Evolutionary conservation across 2,888 invertebrate genomes (phyloP), one percentile per base, ranked within the genome.

Genomic region (Unio delphinus): DNA sequence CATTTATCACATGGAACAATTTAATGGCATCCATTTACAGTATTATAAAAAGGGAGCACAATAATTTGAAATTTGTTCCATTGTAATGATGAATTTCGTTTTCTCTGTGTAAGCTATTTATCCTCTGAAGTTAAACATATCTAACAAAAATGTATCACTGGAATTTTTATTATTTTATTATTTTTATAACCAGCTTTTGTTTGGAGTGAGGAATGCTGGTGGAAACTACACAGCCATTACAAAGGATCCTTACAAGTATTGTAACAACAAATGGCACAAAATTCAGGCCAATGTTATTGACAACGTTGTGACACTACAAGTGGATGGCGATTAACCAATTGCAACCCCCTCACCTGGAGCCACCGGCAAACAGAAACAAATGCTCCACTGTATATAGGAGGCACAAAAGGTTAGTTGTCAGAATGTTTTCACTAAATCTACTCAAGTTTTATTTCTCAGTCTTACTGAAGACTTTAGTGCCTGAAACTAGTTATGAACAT

Each of bases 251-350:
- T 80, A 68, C 68, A 74, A 75, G 58, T 75, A 95, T 67, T 97
- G 97, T 91, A 95, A 96, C 91, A 95, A 95, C 86, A 92, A 93
- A 82, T 98, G 97, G 97, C 97, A 97, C 90, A 92, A 92, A 68
- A 93, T 96, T 67, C 93, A 93, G 63, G 96, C 94, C 1, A 92
- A 93, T 45, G 95, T 94, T 83, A 93, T 93, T 64, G 93, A 93
- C 65, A 93, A 93, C 67, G 93, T 94, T 80, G 91, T 95, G 56
- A 93, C 93, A 0, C 90, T 96, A 17, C 92, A 93, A 76, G 94
- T 96, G n/a, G 93, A 92, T 68, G 71, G 71, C 8, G 57, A 64
- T 28, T 23, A 64, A 3, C 28, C 65, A 59, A 66, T 61, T 23
- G 70, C 65, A 20, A 86, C 90, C 67, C 90, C 91, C 64, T 91